Conservation (phyloP, 2,113 vertebrate species). For the Raphicerus campestris region DNA sequence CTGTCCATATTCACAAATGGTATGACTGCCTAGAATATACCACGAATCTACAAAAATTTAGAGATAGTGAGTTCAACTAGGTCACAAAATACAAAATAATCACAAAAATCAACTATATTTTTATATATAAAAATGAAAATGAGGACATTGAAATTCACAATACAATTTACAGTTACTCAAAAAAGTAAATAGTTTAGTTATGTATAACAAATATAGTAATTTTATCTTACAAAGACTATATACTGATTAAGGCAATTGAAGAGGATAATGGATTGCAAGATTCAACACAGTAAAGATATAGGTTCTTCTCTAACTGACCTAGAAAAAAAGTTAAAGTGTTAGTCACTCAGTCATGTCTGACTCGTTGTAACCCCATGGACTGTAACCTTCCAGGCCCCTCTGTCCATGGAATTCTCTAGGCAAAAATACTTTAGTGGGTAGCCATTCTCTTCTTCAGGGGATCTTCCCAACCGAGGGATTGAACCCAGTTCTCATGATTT, state of each 20-base stretch:
- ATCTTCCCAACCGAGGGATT: neutral
- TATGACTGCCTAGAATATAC: neutral
- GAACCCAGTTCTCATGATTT: neutral
- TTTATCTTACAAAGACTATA: neutral
- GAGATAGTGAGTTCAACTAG: neutral
- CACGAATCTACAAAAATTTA: neutral
- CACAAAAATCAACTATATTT: neutral
- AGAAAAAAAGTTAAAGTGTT: neutral
- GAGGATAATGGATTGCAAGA: neutral
- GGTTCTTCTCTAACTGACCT: neutral
- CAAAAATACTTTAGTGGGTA: neutral
- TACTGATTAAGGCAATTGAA: neutral
- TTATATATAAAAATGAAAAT: neutral
- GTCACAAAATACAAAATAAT: neutral
- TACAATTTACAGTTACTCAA: neutral
- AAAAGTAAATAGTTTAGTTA: neutral
- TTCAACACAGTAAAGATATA: neutral
- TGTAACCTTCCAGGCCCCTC: neutral
- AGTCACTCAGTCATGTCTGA: neutral
- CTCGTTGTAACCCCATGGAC: neutral
- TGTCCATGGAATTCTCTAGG: neutral
- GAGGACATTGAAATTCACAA: neutral
- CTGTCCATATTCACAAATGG: neutral
- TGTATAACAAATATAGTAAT: neutral
- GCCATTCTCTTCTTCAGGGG: neutral